Evolutionary conservation across 2,113 vertebrate species (phyloP).

Genomic region (Pavo muticus): DNA sequence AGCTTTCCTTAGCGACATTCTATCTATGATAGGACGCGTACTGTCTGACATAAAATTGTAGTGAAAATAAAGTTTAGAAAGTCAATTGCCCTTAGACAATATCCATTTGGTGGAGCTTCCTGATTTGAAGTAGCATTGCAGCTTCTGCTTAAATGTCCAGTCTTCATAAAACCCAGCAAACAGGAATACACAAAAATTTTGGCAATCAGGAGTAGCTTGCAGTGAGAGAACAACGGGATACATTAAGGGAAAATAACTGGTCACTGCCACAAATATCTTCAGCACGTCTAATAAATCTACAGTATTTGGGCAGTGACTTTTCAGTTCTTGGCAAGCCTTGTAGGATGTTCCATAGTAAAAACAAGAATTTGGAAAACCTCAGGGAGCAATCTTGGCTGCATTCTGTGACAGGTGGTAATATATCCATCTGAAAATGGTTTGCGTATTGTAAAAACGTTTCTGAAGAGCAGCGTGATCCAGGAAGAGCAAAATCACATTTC

Average conservation of each 20-base stretch:
- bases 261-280: background rate
- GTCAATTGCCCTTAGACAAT: background rate
- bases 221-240: slow-evolving; percentile 2
- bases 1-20: background rate
- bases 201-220: background rate
- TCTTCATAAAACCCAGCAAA: background rate
- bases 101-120: background rate
- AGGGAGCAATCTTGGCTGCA: background rate
- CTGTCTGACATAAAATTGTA: background rate
- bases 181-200: background rate
- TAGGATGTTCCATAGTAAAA: slow-evolving; percentile 18
- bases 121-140: background rate
- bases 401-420: background rate
- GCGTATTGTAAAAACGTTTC: background rate
- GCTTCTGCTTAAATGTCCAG: background rate
- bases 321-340: slow-evolving; percentile 27
- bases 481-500: background rate
- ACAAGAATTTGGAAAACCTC: slow-evolving; percentile 23
- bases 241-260: background rate
- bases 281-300: slow-evolving; percentile 16
- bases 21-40: background rate
- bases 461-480: background rate
- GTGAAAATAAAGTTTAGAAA: background rate
- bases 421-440: background rate
- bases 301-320: slow-evolving; percentile 3